These are phyloP conservation scores for Drosophila rellima DNA, from an alignment of 2,888 invertebrate species.

Conservation along the genomic window DNA sequence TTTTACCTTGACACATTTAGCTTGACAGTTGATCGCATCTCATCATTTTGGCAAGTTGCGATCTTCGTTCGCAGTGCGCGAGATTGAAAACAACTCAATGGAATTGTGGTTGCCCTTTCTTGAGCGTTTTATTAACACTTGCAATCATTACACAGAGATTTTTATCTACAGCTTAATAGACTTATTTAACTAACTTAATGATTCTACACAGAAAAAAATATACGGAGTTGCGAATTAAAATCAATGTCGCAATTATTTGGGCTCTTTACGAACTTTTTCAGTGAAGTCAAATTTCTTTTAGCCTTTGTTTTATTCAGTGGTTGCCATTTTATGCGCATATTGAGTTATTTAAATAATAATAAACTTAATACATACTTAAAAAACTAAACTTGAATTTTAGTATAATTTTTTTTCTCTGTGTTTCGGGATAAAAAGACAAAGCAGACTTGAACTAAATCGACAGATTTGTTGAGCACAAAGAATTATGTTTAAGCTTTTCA, in stretches of 20 bases:
- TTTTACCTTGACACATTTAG: conserved; percentile 77
- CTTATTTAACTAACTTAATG: conserved; percentile 1
- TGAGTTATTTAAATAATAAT: too few species aligned
- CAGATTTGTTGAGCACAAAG: not conserved
- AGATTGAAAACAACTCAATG: conserved; percentile 7
- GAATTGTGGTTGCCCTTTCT: conserved; percentile 6
- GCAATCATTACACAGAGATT: not conserved
- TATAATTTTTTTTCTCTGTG: too few species aligned
- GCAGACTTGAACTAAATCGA: not conserved
- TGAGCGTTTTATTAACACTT: conserved; percentile 9
- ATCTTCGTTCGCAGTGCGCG: conserved; percentile 18
- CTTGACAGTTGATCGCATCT: conserved; percentile 62
- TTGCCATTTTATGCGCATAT: too few species aligned
- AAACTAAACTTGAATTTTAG: too few species aligned
- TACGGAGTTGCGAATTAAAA: too few species aligned
- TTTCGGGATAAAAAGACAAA: not conserved
- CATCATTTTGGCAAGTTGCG: conserved; percentile 44
- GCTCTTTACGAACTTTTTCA: too few species aligned
- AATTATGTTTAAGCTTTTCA: not conserved
- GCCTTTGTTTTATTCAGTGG: too few species aligned
- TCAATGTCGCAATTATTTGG: too few species aligned
- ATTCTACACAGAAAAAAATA: not conserved
- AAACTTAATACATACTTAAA: too few species aligned
- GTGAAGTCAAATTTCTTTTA: too few species aligned
- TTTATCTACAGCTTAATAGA: conserved; percentile 1